A percentile compares a stretch with the other conserved stretches of the same genome.
Conservation (phyloP, 2,113 vertebrate species). For the Dolichotis patagonum region DNA sequence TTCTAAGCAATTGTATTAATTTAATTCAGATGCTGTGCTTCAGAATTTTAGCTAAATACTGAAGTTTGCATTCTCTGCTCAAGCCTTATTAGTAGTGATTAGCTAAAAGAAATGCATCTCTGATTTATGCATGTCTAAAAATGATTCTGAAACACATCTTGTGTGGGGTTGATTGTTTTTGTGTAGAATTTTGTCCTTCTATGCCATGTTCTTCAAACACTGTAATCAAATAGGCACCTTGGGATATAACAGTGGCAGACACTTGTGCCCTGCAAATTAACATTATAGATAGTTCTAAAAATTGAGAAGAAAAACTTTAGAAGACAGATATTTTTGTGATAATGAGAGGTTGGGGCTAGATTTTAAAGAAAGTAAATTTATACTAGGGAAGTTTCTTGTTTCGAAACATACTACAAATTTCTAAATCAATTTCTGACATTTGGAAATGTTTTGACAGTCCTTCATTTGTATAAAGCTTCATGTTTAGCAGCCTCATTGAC, state of each 20-base stretch:
- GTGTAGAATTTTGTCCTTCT: slow-evolving; percentile 45
- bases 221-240: slow-evolving; percentile 43
- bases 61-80: slow-evolving; percentile 59
- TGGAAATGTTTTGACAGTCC: slow-evolving; percentile 66
- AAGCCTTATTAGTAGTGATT: slow-evolving; percentile 71
- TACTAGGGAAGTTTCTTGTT: not conserved
- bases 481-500: slow-evolving; percentile 51
- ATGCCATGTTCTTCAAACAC: not conserved
- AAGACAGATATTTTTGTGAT: slow-evolving; percentile 38
- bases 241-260: slow-evolving; percentile 40
- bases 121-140: slow-evolving; percentile 67
- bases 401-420: slow-evolving; percentile 48
- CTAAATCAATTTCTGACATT: slow-evolving; percentile 70
- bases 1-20: slow-evolving; percentile 54
- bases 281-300: slow-evolving; percentile 10
- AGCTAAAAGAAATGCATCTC: slow-evolving; percentile 63
- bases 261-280: slow-evolving; percentile 68
- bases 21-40: slow-evolving; percentile 48
- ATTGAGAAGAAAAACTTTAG: slow-evolving; percentile 67
- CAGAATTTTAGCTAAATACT: slow-evolving; percentile 65
- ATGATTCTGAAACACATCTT: slow-evolving; percentile 32
- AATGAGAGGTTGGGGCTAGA: slow-evolving; percentile 59
- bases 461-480: slow-evolving; percentile 65
- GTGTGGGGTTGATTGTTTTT: slow-evolving; percentile 61
- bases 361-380: slow-evolving; percentile 47